Evolutionary conservation across 1,140 invertebrate genomes (phyloP).

Genomic region (Lordiphosa stackelbergi): DNA sequence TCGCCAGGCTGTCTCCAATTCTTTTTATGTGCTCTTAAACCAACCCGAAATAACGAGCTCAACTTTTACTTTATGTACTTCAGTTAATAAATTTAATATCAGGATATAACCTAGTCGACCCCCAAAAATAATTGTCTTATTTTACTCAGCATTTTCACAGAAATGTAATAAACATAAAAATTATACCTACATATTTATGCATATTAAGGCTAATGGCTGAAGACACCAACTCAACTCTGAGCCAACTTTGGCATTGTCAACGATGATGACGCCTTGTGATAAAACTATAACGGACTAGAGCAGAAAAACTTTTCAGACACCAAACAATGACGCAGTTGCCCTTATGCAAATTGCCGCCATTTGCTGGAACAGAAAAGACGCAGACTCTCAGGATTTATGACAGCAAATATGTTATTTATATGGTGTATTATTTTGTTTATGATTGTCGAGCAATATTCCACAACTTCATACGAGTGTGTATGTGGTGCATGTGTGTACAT

Average conservation of each 20-base stretch:
- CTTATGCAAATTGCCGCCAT: constrained; percentile 53
- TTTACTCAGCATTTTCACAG: constrained; percentile 22
- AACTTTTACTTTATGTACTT: constrained; percentile 4
- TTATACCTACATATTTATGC: constrained; percentile 50
- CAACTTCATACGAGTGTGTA: constrained; percentile 1
- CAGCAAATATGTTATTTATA: constrained; percentile 59
- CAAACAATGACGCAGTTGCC: constrained; percentile 56
- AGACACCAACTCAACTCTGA: constrained; percentile 3
- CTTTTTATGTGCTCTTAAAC: no score
- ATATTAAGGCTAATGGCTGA: constrained; percentile 53
- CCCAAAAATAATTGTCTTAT: constrained; percentile 10
- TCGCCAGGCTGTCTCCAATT: no score
- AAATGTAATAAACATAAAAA: constrained; percentile 56
- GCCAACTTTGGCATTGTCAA: neutral
- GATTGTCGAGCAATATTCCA: constrained; percentile 31
- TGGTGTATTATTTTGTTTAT: constrained; percentile 52
- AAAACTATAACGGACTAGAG: constrained; percentile 16
- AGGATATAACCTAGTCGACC: no score
- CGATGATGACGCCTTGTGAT: constrained; percentile 25
- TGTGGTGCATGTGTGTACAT: constrained; percentile 18
- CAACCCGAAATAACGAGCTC: neutral
- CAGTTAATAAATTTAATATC: neutral
- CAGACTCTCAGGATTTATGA: constrained; percentile 41
- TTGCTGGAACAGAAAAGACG: constrained; percentile 29
- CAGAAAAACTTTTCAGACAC: constrained; percentile 59